A percentile compares a stretch with the other conserved stretches of the same genome.
phyloP scores from a whole-genome alignment of 2,888 invertebrate species.

The Serripes groenlandicus region DNA sequence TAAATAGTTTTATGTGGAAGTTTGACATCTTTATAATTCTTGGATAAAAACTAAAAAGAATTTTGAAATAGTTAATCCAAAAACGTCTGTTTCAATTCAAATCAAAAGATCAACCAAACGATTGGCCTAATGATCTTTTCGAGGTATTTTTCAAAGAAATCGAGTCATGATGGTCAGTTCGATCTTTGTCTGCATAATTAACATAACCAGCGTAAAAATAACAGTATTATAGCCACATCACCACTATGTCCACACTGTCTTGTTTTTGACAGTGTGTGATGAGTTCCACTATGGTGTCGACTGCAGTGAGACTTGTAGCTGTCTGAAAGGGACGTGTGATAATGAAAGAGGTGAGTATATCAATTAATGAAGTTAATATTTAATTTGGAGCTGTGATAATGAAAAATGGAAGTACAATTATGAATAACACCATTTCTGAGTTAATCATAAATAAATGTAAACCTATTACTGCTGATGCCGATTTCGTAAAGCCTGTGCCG shows the following conservation, averaged over 20 bases:
- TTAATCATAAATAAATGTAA: too few relatives aligned
- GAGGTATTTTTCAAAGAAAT: not conserved
- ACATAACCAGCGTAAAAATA: not conserved
- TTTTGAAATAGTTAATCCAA: not conserved
- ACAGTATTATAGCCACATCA: not conserved
- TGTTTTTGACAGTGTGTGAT: constrained; percentile 51
- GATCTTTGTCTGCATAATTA: not conserved
- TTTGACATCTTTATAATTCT: not conserved
- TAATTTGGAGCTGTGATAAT: too few relatives aligned
- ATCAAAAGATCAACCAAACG: too few relatives aligned
- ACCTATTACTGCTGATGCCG: too few relatives aligned
- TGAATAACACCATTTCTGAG: too few relatives aligned
- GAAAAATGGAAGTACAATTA: too few relatives aligned
- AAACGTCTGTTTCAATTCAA: not conserved
- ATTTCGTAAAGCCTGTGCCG: too few relatives aligned
- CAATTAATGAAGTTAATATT: too few relatives aligned
- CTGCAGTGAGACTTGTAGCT: constrained; percentile 28
- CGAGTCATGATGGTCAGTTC: not conserved
- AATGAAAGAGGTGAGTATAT: constrained; percentile 13
- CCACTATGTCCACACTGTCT: too few relatives aligned
- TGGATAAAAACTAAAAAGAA: not conserved
- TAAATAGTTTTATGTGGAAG: not conserved
- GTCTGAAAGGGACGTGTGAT: constrained; percentile 34
- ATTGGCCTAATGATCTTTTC: not conserved
- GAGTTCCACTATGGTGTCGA: constrained; percentile 27